Base-by-base conservation (phyloP, 2,113 vertebrate genomes). In the Chiloscyllium plagiosum region DNA sequence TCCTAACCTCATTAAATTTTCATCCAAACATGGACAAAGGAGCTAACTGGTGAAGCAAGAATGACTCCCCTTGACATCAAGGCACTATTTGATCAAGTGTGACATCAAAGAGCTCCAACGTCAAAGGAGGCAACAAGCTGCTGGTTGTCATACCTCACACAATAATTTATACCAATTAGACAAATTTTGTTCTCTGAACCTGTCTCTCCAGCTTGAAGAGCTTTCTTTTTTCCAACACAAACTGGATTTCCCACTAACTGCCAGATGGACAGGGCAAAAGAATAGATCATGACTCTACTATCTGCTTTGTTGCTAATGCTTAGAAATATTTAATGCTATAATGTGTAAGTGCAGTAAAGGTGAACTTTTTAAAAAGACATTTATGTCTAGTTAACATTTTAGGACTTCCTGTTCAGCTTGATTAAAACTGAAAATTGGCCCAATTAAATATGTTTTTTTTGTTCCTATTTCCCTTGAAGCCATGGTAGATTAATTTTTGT, bases 181-280 rank as follows among this genome's bases (percentile, higher is more conserved):
- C 61, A 66, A 68, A 93, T 66, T 93, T 93, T 93, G 89, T 68
- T 66, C 89, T n/a, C 33, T 65, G 56, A 66, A 68, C 89, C 89
- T 93, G 89, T 66, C 89, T 93, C 89, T 61, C 66, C 89, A 93
- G 56, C 89, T 47, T 93, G 33, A 68, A 26, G 61, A 93, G 15
- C 13, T 93, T 65, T 37, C 33, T 93, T 93, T 93, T 87, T 68
- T 19, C 56, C 56, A 37, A 7, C 37, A 33, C 66, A 15, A 66
- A n/a, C 69, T 33, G 50, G 95, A 70, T 42, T 85, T 24, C 52
- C 33, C 42, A 65, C 70, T n/a, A 22, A 50, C 52, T 95, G 95
- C 72, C 22, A 66, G 72, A 42, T 93, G 95, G 95, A 17, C 24
- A 78, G 22, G 50, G 33, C 95, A 80, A 47, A 85, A 50, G 17